Evolutionary conservation across 1,140 invertebrate genomes (phyloP).

Genomic region (Triops longicaudatus): DNA sequence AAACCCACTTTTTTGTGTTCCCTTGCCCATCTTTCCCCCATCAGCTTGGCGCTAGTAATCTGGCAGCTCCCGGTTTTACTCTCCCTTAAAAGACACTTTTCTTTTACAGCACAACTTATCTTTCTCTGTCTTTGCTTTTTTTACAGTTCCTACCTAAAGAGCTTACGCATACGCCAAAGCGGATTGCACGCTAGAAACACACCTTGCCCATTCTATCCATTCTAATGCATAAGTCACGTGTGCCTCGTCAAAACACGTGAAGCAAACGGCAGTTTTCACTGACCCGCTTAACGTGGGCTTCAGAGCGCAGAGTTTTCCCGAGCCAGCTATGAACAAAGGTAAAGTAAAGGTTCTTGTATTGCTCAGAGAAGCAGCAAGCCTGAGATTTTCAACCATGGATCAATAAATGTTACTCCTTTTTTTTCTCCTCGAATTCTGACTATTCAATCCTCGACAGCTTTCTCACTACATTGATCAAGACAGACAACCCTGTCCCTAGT

Average conservation of each 20-base stretch:
- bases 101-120: neutral
- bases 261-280: too few relatives aligned
- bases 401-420: neutral
- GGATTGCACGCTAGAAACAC: neutral
- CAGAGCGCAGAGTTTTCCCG: too few relatives aligned
- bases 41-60: neutral
- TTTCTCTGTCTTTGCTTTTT: neutral
- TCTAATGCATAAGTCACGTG: neutral
- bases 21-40: neutral
- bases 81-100: neutral
- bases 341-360: too few relatives aligned
- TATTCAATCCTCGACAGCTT: neutral
- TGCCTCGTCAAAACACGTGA: too few relatives aligned
- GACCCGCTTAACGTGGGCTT: too few relatives aligned
- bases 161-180: slow-evolving; percentile 1
- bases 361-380: too few relatives aligned
- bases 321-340: too few relatives aligned
- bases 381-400: neutral
- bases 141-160: neutral
- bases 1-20: neutral
- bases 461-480: neutral
- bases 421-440: neutral
- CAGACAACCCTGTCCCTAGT: neutral
- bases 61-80: neutral
- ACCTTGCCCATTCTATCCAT: neutral